Evolutionary conservation across 2,888 invertebrate species (phyloP), one percentile per base, ranked within the genome.

Genomic region (Plebejus argus): DNA sequence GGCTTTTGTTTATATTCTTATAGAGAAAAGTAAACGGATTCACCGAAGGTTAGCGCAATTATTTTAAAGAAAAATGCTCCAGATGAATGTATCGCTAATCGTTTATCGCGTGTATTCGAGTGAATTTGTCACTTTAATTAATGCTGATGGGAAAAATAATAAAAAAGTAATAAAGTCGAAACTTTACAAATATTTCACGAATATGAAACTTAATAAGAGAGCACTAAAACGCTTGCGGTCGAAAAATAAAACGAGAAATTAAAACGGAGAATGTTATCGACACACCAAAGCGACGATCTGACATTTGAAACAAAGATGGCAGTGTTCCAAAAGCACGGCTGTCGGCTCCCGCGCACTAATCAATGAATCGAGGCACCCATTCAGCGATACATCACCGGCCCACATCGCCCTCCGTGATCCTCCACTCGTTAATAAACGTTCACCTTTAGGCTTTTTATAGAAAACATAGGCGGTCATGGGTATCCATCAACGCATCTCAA

Each of bases 271-370:
- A 72, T 77, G 72, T 77, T 79, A 80, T 81, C 79, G 79, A 81
- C 80, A 80, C 76, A 76, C 78, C 76, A 77, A 76, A 78, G 78
- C 79, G 81, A 81, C 79, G 79, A 81, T 81, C 78, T 81, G 83
- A 82, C 81, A 82, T 80, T 81, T 80, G 83, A 81, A 82, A 84
- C 84, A 84, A 83, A 83, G 83, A 84, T 84, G 84, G 84, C 84
- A 83, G 70, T 77, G 45, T 49, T 82, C 84, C 85, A 83, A 83
- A 78, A 79, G 78, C 78, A 53, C 74, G 79, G 78, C 79, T 80
- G 82, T 78, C 81, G 76, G 80, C 81, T 81, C 81, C 82, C 82
- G 81, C 81, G 80, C 79, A 80, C 77, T 77, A 72, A 82, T 85
- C 83, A 85, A 85, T 84, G 85, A 81, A 78, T 75, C 79, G 81